A percentile compares a stretch with the other conserved stretches of the same genome.
Evolutionary conservation across 1,140 invertebrate species (phyloP).

Genomic region (Lordiphosa stackelbergi): DNA sequence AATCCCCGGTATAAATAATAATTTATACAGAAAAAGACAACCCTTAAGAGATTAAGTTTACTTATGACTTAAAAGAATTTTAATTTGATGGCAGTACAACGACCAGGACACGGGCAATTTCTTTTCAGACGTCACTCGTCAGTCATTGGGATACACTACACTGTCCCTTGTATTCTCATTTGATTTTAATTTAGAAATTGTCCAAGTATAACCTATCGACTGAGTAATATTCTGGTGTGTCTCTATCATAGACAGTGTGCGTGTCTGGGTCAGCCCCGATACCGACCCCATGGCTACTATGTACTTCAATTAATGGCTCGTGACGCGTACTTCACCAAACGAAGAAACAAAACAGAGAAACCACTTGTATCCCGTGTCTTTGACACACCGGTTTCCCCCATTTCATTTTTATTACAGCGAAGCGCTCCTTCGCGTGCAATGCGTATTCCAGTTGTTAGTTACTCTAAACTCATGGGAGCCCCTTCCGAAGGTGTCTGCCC

Average conservation of each 20-base stretch:
- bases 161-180: constrained; percentile 25
- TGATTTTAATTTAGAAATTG: constrained; percentile 66
- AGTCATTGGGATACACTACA: no score
- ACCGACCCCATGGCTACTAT: not conserved
- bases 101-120: no score
- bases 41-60: no score
- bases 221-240: constrained; percentile 13
- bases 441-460: constrained; percentile 3
- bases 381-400: no score
- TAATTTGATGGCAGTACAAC: no score
- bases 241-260: constrained; percentile 11
- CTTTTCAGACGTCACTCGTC: no score
- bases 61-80: no score
- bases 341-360: not conserved
- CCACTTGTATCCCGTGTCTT: not conserved
- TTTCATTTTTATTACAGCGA: not conserved
- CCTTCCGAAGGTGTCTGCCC: not conserved
- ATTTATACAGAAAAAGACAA: no score
- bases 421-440: constrained; percentile 25
- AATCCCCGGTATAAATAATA: no score
- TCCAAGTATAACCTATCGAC: constrained; percentile 54
- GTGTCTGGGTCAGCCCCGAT: constrained; percentile 8
- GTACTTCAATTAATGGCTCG: constrained; percentile 49
- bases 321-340: constrained; percentile 21
- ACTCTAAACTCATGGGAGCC: constrained; percentile 18